These are phyloP conservation scores for Diorhabda elongata DNA, from an alignment of 1,140 invertebrate species.

Conservation along the genomic window DNA sequence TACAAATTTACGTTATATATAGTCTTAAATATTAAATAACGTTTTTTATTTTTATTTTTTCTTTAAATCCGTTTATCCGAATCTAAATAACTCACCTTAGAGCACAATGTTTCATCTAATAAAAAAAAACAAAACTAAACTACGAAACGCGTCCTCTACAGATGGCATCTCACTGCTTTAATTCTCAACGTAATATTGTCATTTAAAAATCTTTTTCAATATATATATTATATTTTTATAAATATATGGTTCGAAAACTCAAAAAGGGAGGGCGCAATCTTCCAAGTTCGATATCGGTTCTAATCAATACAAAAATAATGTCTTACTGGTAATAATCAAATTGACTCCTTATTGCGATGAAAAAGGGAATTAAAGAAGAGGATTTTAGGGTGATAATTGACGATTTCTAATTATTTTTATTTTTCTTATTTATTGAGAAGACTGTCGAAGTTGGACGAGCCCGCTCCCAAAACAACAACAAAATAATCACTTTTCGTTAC, in stretches of 20 bases:
- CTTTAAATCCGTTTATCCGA: background rate
- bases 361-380: conserved; percentile 2
- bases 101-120: conserved; percentile 17
- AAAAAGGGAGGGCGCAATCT: no score
- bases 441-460: background rate
- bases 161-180: conserved; percentile 21
- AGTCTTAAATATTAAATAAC: conserved; percentile 21
- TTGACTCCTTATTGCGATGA: background rate
- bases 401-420: background rate
- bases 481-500: background rate
- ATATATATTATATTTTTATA: no score
- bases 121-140: conserved; percentile 10
- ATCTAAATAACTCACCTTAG: conserved; percentile 19
- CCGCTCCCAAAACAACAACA: background rate
- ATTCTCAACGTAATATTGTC: conserved; percentile 16
- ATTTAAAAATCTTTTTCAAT: conserved; percentile 1
- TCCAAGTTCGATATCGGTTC: no score
- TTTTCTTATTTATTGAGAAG: background rate
- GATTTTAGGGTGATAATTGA: background rate
- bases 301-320: no score
- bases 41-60: conserved; percentile 17
- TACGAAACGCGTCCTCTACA: conserved; percentile 12
- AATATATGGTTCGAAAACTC: background rate
- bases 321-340: background rate
- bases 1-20: background rate